Evolutionary conservation across 1,140 invertebrate genomes (phyloP).

Genomic region (Drosophila willistoni): DNA sequence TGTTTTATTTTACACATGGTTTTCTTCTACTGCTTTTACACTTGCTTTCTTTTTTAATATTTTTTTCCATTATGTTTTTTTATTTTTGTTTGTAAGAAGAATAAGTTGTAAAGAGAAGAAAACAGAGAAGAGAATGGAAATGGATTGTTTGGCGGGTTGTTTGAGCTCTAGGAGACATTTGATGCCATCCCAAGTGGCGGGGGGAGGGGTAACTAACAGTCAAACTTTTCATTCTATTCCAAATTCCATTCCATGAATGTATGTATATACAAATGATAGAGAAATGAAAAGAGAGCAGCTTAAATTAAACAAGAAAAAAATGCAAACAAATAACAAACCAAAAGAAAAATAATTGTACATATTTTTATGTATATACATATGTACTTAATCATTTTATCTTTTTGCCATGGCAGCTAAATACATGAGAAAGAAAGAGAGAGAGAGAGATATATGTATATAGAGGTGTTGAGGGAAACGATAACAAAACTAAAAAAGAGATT

Average conservation of each 20-base stretch:
- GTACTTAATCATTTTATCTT: not conserved
- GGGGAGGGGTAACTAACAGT: not conserved
- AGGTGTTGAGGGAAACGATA: not conserved
- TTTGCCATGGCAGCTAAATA: not conserved
- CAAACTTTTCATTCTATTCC: constrained; percentile 10
- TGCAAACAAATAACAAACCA: not conserved
- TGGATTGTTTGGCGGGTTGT: not conserved
- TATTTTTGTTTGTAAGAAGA: not conserved
- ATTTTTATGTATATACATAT: not conserved
- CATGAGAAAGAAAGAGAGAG: not conserved
- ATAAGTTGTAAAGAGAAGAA: not conserved
- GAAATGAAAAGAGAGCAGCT: not conserved
- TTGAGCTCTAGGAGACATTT: constrained; percentile 28
- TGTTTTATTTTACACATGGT: constrained; percentile 12
- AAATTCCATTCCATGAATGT: not conserved
- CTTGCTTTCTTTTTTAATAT: not conserved
- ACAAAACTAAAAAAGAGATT: not conserved
- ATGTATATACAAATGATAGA: constrained; percentile 10
- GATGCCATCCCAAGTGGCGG: constrained; percentile 1
- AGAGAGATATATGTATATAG: not conserved
- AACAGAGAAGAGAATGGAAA: not conserved
- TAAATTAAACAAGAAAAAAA: not conserved
- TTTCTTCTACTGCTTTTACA: not conserved
- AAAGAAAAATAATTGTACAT: not conserved
- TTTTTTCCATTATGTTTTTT: not conserved